A percentile compares a stretch with the other conserved stretches of the same genome.
Evolutionary conservation across 2,113 vertebrate genomes (phyloP).

Genomic region (Psilopogon haemacephalus): DNA sequence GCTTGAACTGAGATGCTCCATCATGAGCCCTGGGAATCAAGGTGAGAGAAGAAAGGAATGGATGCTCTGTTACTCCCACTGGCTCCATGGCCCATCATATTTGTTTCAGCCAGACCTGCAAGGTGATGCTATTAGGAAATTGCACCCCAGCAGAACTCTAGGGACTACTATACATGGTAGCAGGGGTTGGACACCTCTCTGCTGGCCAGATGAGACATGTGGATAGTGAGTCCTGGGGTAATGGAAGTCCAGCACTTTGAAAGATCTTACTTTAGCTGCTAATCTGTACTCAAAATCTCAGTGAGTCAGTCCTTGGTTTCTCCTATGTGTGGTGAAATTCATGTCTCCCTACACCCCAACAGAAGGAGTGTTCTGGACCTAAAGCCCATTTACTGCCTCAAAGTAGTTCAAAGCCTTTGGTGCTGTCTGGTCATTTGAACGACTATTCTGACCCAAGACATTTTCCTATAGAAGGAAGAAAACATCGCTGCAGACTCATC

Average conservation of each 20-base stretch:
- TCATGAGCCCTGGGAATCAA: not conserved
- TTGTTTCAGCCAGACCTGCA: not conserved
- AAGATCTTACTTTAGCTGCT: not conserved
- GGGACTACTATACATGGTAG: not conserved
- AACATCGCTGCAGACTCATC: not conserved
- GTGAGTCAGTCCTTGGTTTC: fast-evolving
- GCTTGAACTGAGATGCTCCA: not conserved
- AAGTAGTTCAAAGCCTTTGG: not conserved
- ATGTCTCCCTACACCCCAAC: not conserved
- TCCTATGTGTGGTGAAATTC: not conserved
- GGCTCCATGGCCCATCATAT: not conserved
- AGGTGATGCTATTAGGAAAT: not conserved
- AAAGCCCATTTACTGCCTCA: not conserved
- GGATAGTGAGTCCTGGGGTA: not conserved
- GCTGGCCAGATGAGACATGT: not conserved
- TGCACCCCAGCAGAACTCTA: fast-evolving
- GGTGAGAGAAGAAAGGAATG: not conserved
- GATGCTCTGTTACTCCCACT: not conserved
- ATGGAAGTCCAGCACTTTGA: not conserved
- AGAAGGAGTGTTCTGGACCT: not conserved
- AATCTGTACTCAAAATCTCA: not conserved
- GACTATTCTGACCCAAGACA: not conserved
- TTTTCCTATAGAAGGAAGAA: not conserved
- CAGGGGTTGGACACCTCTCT: not conserved
- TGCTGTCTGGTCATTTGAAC: not conserved